Conservation (phyloP, 2,797 vertebrate genomes). For the Sandelia bainsii region DNA sequence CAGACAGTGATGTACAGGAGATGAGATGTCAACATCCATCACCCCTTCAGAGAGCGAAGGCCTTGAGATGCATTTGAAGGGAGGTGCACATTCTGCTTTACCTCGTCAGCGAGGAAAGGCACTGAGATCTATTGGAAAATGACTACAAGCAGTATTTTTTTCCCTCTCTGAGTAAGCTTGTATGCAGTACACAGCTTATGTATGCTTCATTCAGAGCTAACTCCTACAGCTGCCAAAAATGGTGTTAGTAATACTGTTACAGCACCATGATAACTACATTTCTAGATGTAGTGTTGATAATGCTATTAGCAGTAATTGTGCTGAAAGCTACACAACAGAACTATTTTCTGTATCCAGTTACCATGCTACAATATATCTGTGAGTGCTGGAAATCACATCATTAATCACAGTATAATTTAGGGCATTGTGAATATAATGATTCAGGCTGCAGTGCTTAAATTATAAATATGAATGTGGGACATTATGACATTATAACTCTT, state of each 20-base stretch:
- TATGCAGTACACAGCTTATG: conserved; percentile 21
- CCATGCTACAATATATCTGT: conserved; percentile 24
- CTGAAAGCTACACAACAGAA: conserved; percentile 50
- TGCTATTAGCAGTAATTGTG: conserved; percentile 44
- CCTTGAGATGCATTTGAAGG: conserved; percentile 46
- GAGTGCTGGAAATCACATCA: conserved; percentile 47
- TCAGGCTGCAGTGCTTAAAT: conserved; percentile 49
- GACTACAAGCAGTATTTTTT: conserved; percentile 23
- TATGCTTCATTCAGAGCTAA: conserved; percentile 37
- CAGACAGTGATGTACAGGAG: conserved; percentile 25
- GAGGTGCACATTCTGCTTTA: conserved; percentile 31
- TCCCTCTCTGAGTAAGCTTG: conserved; percentile 35
- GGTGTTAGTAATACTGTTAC: conserved; percentile 33
- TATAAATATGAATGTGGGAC: conserved; percentile 58
- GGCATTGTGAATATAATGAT: conserved; percentile 54
- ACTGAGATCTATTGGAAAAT: conserved; percentile 26
- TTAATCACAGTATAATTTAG: conserved; percentile 67
- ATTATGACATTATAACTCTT: conserved; percentile 34
- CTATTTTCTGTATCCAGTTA: conserved; percentile 44
- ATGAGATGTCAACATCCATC: conserved; percentile 60
- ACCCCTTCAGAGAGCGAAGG: conserved; percentile 38
- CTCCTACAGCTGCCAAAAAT: conserved; percentile 26
- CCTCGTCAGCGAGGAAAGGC: conserved; percentile 27
- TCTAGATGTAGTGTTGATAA: conserved; percentile 36
- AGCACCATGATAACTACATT: conserved; percentile 24